Conservation (phyloP, 1,140 invertebrate species). For the Leguminivora glycinivorella region DNA sequence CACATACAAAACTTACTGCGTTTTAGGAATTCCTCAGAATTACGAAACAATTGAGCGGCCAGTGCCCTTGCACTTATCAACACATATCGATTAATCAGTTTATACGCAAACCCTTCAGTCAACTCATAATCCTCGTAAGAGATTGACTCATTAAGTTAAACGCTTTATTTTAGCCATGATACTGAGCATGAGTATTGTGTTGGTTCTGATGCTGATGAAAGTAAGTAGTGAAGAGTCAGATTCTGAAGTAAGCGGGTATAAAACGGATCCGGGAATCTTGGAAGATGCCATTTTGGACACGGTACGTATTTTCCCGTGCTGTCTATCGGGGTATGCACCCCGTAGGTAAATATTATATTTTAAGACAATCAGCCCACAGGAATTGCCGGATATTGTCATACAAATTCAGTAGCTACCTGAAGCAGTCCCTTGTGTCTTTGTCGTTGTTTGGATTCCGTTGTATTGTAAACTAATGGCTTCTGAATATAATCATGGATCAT, state of each 20-base stretch:
- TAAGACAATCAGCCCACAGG: background rate
- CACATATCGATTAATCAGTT: slow-evolving; percentile 2
- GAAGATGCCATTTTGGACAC: slow-evolving; percentile 67
- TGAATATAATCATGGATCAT: no score
- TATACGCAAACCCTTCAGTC: slow-evolving; percentile 31
- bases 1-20: background rate
- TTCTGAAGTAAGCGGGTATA: slow-evolving; percentile 15
- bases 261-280: slow-evolving; percentile 45
- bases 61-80: slow-evolving; percentile 29
- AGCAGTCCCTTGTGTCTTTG: no score
- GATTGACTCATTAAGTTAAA: slow-evolving; percentile 32
- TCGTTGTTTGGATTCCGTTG: no score
- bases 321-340: background rate
- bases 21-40: background rate
- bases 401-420: no score
- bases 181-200: background rate
- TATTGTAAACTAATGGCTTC: no score
- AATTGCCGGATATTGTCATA: no score
- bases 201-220: background rate
- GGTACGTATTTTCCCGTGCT: slow-evolving; percentile 44
- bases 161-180: background rate
- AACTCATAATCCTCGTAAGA: slow-evolving; percentile 21
- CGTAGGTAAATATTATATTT: background rate
- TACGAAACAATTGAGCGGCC: slow-evolving; percentile 1
- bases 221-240: background rate